A percentile compares a stretch with the other conserved stretches of the same genome.
Evolutionary conservation across 2,888 invertebrate species (phyloP).

Genomic region (Plusia festucae): DNA sequence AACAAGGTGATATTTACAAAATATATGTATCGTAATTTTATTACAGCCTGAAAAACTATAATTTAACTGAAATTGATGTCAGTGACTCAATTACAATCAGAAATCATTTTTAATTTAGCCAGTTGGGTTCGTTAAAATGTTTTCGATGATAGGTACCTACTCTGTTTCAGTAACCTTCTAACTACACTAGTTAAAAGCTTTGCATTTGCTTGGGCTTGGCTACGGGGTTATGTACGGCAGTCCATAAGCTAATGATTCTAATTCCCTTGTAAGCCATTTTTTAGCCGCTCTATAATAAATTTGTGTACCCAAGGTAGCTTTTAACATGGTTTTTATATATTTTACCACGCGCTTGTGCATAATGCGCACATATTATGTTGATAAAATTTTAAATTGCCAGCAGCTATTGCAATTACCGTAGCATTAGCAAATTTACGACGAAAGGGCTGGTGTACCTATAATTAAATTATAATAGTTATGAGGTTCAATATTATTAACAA

Average conservation of each 20-base stretch:
- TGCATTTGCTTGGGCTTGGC: constrained; percentile 61
- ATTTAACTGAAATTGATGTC: constrained; percentile 1
- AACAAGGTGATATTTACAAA: constrained; percentile 1
- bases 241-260: constrained; percentile 56
- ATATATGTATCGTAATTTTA: constrained; percentile 4
- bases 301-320: constrained; percentile 25
- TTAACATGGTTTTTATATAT: constrained; percentile 9
- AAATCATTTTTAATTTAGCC: background rate
- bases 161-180: background rate
- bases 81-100: background rate
- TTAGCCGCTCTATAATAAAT: constrained; percentile 28
- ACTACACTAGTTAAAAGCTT: constrained; percentile 15
- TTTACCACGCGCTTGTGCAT: constrained; percentile 5
- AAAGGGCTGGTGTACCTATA: constrained; percentile 7
- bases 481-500: constrained; percentile 43
- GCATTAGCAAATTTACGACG: constrained; percentile 27
- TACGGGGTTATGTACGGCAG: constrained; percentile 44
- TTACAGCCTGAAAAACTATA: background rate
- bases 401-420: constrained; percentile 16
- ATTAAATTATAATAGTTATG: constrained; percentile 28
- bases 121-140: background rate
- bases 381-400: background rate
- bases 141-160: constrained; percentile 1
- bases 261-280: constrained; percentile 62
- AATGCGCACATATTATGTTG: background rate